These are phyloP conservation scores for Cydia pomonella DNA, from an alignment of 1,140 invertebrate species.

Conservation along the genomic window DNA sequence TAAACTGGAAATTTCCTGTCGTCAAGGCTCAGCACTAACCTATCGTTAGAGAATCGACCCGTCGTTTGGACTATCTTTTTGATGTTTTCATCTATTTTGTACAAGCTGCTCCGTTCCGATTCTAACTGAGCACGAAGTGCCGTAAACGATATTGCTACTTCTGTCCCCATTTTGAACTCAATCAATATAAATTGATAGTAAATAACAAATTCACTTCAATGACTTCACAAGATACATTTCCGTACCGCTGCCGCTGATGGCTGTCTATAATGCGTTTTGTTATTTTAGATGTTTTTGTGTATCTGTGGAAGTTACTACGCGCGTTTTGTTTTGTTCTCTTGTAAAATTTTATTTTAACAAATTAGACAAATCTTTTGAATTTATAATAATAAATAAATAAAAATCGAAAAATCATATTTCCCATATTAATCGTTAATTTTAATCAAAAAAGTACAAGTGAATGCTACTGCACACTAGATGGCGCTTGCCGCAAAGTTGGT, in stretches of 20 bases:
- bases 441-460: not conserved
- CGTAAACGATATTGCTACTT: constrained; percentile 75
- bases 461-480: constrained; percentile 39
- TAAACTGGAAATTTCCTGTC: constrained; percentile 35
- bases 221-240: constrained; percentile 25
- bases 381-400: not conserved
- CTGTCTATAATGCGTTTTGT: constrained; percentile 29
- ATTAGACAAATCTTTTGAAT: too few species aligned
- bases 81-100: constrained; percentile 79
- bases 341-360: not conserved
- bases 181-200: constrained; percentile 43
- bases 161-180: constrained; percentile 69
- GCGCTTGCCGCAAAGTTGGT: not conserved
- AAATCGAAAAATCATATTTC: not conserved
- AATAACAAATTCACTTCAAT: constrained; percentile 18
- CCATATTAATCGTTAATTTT: not conserved
- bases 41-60: constrained; percentile 74
- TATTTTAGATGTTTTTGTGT: constrained; percentile 28
- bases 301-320: constrained; percentile 16
- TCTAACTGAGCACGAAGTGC: constrained; percentile 73
- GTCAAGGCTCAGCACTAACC: constrained; percentile 61
- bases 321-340: constrained; percentile 32
- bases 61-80: constrained; percentile 77
- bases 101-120: constrained; percentile 73
- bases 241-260: constrained; percentile 24